Base-by-base conservation (phyloP, 2,797 vertebrate genomes). In the Bradypodion ventrale region DNA sequence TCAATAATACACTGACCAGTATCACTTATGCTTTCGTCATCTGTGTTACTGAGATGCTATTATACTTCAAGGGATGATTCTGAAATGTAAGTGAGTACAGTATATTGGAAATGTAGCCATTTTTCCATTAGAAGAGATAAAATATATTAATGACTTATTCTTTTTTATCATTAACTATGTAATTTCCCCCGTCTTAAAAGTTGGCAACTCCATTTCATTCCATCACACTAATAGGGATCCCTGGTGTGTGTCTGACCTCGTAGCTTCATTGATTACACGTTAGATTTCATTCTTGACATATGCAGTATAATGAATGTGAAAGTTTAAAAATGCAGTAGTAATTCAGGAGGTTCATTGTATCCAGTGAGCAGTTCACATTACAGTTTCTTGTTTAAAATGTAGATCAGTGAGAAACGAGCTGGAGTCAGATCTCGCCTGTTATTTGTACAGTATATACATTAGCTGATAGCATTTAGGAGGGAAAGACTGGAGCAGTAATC, bases 271-370 rank as follows among this genome's bases (percentile, higher is more conserved):
- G 73, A 75, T 56, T 78, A 70, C 84, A 0, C 92, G 75, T 94
- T 89, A 80, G 78, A 80, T 95, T 95, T 94, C 91, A 89, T 92
- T 76, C 80, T 83, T 91, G 89, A 93, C 93, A 94, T 92, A 90
- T 93, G 87, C 69, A 81, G 25, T 88, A 84, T 93, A 91, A 84
- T 86, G 90, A 85, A 86, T 91, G 87, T 93, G 90, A 87, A 95
- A 93, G 92, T 95, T 96, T 95, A 95, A 94, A 96, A 92, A 93
- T 93, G 77, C 86, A 86, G 90, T 87, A 88, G 75, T 90, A 89
- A 93, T 92, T 91, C 78, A 87, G 90, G 90, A 91, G 90, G 90
- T 86, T 93, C 87, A 46, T 72, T 85, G 80, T 93, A 70, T 87
- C 91, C 90, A 88, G 70, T 78, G 85, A 92, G 80, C 83, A 87